Base-by-base conservation (phyloP, 2,797 vertebrate genomes). In the Spinibarbus caldwelli region DNA sequence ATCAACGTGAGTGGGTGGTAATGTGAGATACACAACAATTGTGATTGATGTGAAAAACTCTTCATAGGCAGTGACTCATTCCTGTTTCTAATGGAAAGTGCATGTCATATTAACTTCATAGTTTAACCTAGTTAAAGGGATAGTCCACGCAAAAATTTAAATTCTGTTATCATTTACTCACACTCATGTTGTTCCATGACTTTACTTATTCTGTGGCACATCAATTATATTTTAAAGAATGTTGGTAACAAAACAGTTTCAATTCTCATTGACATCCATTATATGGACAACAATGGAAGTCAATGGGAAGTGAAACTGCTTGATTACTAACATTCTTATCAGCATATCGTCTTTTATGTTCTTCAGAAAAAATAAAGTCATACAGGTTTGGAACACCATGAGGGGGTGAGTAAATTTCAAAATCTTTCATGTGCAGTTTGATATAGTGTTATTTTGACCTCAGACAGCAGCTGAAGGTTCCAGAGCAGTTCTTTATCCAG, bases 401-500 rank as follows among this genome's bases (percentile, higher is more conserved):
- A 34, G 29, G 7, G 17, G 31, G 31, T 9, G 31, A 34, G 17
- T 66, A 34, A 4, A 26, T 5, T 1, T 12, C 19, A 64, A 3
- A 29, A 78, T 78, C 15, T 71, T 71, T 52, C 1, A 38, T 68
- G 45, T 29, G 5, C 14, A 52, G 45, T 26, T 26, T 19, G 14
- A 71, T n/a, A 12, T 38, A 17, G 31, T 38, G 71, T 9, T 78
- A n/a, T 64, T 26, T 76, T 94, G 95, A 99, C 98, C 97, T 99
- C 98, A 49, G 98, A 99, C 83, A 99, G 95, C 92, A 99, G 97
- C 90, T 99, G 98, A 88, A 99, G 96, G 91, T 97, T 99, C 98
- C 98, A 99, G 36, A 99, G 91, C 88, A 99, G 93, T 88, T 99
- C 98, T 91, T 99, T 99, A 92, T 99, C 98, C 90, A 99, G 92